Evolutionary conservation across 2,888 invertebrate species (phyloP), one percentile per base, ranked within the genome.

Genomic region (Eupithecia abbreviata): DNA sequence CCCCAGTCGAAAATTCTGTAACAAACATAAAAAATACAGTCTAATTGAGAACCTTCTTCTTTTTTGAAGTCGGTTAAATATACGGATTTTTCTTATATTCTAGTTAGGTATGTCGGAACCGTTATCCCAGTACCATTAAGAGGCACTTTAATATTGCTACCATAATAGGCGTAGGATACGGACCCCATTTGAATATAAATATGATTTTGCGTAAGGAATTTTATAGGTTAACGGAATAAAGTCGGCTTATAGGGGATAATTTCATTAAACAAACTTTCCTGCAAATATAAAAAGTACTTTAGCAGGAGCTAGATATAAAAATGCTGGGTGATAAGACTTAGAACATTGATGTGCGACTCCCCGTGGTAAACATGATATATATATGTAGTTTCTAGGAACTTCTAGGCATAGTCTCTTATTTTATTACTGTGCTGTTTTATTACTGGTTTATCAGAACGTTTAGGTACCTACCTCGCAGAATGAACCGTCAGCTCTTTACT

Each of bases 101-200:
- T 62, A 18, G 62, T 18, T 12, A n/a, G 55, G 55, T 51, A 58
- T 4, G 18, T 62, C 18, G 30, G 30, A 62, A 75, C 72, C 43
- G 58, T 18, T 72, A 75, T 72, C 43, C 71, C 41, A 68, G 62
- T 74, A 77, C 77, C 76, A 71, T 81, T 51, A 79, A 78, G 73
- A 82, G 77, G 77, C 67, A 79, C 80, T 75, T 82, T 78, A 80
- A 83, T 85, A 84, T 81, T 81, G 79, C 75, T 77, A 67, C 78
- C 73, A 65, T 77, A 75, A 67, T 77, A 75, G 68, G 71, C 79
- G 72, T 72, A 74, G 79, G 76, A 78, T 82, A 81, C 78, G 77
- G 77, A 82, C 77, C 79, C 76, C 78, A 84, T 84, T 85, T 84
- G 81, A 84, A 85, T 84, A 84, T 81, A 83, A 82, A 83, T 83